Base-by-base conservation (phyloP, 2,888 invertebrate species). In the Nesidiocoris tenuis region DNA sequence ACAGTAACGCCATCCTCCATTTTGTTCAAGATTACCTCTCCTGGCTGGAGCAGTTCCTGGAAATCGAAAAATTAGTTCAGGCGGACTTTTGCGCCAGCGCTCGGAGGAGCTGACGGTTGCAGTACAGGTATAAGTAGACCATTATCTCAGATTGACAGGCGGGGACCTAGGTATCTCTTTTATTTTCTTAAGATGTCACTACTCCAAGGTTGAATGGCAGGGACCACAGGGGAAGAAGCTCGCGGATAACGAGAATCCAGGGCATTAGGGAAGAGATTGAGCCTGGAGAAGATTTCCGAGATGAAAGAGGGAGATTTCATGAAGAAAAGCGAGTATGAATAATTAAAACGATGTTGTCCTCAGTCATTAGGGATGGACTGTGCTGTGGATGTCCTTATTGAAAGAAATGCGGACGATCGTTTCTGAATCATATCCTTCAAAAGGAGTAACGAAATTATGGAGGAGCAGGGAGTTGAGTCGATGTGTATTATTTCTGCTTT, bases 211-310 rank as follows among this genome's bases (percentile, higher is more conserved):
- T 72, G 72, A 63, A 72, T 72, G 72, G 63, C 72, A 63, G 72
- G 72, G 72, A 72, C 72, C 72, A 72, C 72, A 72, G 56, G 72
- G 24, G 61, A 25, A 61, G 70, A 24, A 18, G 56, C 39, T 39
- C 5, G 5, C 39, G 39, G 72, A 39, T 72, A 72, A 72, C 72
- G 72, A 72, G 72, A 72, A 72, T 39, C 72, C 72, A 72, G 72
- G 70, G 24, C 70, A 70, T 24, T 22, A 59, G 70, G 39, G 39
- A 39, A 39, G 39, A 39, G n/a, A n/a, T n/a, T 39, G 39, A 39
- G 12, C 3, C 39, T 39, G 5, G 39, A 12, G 5, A 12, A 39
- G 39, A 39, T 39, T 39, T 39, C 39, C 39, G 39, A 39, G 39
- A 39, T 39, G 39, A 39, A 39, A 39, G 39, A 39, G 39, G 39